A percentile compares a stretch with the other conserved stretches of the same genome.
Conservation (phyloP, 2,797 vertebrate genomes). For the Syngnathus acus region DNA sequence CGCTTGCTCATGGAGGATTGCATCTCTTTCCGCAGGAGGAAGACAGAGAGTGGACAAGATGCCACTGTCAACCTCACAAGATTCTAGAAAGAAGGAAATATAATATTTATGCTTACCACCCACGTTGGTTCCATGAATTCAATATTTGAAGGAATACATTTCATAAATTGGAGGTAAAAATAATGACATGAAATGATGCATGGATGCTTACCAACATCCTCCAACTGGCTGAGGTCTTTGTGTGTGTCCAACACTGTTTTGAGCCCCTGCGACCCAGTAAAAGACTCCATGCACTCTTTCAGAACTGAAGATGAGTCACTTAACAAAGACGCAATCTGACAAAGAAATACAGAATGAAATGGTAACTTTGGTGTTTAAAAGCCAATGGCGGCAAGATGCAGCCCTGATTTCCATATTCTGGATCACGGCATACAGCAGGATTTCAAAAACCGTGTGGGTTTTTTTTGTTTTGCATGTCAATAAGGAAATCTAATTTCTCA, state of each 20-base stretch:
- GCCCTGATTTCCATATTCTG: not conserved
- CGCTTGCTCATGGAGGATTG: constrained; percentile 52
- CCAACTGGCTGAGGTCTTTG: constrained; percentile 53
- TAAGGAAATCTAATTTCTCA: too few species aligned
- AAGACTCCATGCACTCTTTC: constrained; percentile 53
- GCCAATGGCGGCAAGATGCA: not conserved
- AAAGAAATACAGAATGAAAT: constrained; percentile 5
- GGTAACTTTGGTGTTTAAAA: not conserved
- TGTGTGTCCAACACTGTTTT: constrained; percentile 50
- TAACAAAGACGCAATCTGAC: constrained; percentile 57
- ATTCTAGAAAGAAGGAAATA: constrained; percentile 38
- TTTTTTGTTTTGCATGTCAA: too few species aligned
- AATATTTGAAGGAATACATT: too few species aligned
- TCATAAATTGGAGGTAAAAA: not conserved
- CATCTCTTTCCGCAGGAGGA: constrained; percentile 50
- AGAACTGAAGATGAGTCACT: constrained; percentile 49
- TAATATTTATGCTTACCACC: not conserved
- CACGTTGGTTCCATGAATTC: not conserved
- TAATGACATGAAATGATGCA: too few species aligned
- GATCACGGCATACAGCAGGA: not conserved
- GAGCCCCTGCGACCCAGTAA: constrained; percentile 50
- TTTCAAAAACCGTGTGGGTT: not conserved
- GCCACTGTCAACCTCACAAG: constrained; percentile 50
- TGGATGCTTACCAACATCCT: constrained; percentile 49
- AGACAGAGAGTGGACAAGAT: constrained; percentile 60